Conservation (phyloP, 1,140 invertebrate genomes). For the Caenorhabditis briggsae region DNA sequence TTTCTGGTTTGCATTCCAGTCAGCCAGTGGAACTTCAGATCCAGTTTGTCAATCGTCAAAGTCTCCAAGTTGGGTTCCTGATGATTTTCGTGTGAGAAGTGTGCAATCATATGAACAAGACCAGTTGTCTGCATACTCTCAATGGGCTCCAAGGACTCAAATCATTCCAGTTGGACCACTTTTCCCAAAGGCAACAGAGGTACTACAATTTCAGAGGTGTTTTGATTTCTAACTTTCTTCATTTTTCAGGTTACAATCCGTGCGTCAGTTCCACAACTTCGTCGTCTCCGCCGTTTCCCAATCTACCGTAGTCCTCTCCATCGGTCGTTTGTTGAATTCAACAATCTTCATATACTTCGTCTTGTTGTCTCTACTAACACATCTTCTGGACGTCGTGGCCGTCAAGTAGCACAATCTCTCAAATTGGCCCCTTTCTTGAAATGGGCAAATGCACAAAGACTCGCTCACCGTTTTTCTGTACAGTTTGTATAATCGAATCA, state of each 20-base stretch:
- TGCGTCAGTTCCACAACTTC: constrained; percentile 57
- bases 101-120: constrained; percentile 38
- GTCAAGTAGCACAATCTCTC: constrained; percentile 45
- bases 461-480: constrained; percentile 47
- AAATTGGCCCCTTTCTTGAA: constrained; percentile 50
- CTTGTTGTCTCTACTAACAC: constrained; percentile 43
- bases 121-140: constrained; percentile 32
- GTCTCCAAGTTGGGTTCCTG: constrained; percentile 36
- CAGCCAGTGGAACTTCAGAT: constrained; percentile 55
- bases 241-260: constrained; percentile 54
- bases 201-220: neutral
- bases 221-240: no score
- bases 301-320: constrained; percentile 57
- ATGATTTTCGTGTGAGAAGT: constrained; percentile 45
- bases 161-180: constrained; percentile 54
- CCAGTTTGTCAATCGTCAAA: constrained; percentile 16
- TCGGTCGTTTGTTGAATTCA: constrained; percentile 7
- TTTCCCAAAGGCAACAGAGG: constrained; percentile 57
- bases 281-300: constrained; percentile 53
- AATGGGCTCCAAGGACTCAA: constrained; percentile 59
- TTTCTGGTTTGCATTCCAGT: constrained; percentile 56
- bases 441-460: constrained; percentile 42
- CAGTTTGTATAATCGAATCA: constrained; percentile 40
- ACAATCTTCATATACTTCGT: constrained; percentile 56
- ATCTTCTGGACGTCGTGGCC: constrained; percentile 13